Evolutionary conservation across 2,797 vertebrate species (phyloP).

Genomic region (Gobionotothen gibberifrons): DNA sequence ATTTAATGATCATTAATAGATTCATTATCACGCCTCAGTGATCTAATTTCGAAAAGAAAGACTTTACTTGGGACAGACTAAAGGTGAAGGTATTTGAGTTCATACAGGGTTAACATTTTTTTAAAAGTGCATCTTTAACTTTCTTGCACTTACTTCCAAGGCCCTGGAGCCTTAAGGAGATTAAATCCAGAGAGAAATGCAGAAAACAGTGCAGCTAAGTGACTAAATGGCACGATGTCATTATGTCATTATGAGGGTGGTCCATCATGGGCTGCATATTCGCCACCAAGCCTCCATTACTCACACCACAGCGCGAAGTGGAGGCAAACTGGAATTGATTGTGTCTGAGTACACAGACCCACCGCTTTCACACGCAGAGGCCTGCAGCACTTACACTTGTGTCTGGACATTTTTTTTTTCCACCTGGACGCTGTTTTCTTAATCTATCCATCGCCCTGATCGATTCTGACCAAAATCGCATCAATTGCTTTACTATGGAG

Average conservation of each 20-base stretch:
- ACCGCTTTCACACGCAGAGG: slow-evolving; percentile 58
- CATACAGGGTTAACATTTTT: slow-evolving; percentile 2
- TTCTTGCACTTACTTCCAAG: not conserved
- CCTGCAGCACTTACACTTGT: slow-evolving; percentile 46
- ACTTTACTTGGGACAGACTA: too few species aligned
- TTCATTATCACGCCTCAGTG: slow-evolving; percentile 26
- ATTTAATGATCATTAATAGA: slow-evolving; percentile 46
- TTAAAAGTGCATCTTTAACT: not conserved
- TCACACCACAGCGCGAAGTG: slow-evolving; percentile 56
- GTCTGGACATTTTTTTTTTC: slow-evolving; percentile 13
- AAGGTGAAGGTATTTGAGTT: too few species aligned
- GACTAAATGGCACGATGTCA: slow-evolving; percentile 27
- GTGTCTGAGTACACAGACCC: slow-evolving; percentile 61
- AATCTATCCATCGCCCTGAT: slow-evolving; percentile 40
- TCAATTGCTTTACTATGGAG: slow-evolving; percentile 49
- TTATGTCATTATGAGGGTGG: slow-evolving; percentile 36
- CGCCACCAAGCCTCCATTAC: slow-evolving; percentile 69
- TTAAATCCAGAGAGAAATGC: slow-evolving; percentile 16
- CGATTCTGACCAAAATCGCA: slow-evolving; percentile 49
- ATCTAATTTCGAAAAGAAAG: slow-evolving; percentile 18
- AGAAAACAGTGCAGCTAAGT: slow-evolving; percentile 10
- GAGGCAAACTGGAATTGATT: slow-evolving; percentile 72
- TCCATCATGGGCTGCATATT: slow-evolving; percentile 53
- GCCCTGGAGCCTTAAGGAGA: not conserved
- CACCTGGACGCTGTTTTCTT: slow-evolving; percentile 35